phyloP scores from a whole-genome alignment of 64 coral and sea anemone genomes.

The Stichodactyla helianthus region DNA sequence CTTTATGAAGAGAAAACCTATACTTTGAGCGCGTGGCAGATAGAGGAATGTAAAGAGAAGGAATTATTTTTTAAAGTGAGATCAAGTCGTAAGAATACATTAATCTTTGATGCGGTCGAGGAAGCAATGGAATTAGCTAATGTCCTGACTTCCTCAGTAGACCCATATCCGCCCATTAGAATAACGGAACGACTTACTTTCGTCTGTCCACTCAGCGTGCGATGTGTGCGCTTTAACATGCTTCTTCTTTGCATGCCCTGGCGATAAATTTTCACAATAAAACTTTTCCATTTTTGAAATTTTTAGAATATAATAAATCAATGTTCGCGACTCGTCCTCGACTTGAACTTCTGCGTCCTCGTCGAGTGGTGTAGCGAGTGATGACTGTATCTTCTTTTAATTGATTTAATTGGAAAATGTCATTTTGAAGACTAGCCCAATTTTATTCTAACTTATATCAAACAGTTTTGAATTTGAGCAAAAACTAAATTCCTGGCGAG shows the following conservation, averaged over 20 bases:
- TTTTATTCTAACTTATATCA: not conserved
- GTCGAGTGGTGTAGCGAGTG: not conserved
- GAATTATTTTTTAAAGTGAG: not conserved
- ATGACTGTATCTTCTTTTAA: not conserved
- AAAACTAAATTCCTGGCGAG: not conserved
- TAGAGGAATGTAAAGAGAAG: not conserved
- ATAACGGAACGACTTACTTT: conserved; percentile 31
- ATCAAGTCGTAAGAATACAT: conserved; percentile 54
- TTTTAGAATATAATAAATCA: not conserved
- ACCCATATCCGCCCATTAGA: not conserved
- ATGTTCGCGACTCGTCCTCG: not conserved
- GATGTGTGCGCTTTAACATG: not conserved
- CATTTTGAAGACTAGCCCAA: not conserved
- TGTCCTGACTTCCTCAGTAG: not conserved
- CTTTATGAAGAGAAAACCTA: not conserved
- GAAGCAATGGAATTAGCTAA: not conserved
- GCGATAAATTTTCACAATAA: not conserved
- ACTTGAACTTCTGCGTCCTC: not conserved
- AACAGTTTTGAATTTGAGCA: not conserved
- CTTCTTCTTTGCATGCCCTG: conserved; percentile 12
- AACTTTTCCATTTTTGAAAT: not conserved
- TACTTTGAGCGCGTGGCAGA: not conserved
- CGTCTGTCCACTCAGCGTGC: not conserved
- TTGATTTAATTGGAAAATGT: conserved; percentile 2
- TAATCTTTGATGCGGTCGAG: conserved; percentile 28